Conservation (phyloP, 2,888 invertebrate genomes). For the Meteorus cinctellus region DNA sequence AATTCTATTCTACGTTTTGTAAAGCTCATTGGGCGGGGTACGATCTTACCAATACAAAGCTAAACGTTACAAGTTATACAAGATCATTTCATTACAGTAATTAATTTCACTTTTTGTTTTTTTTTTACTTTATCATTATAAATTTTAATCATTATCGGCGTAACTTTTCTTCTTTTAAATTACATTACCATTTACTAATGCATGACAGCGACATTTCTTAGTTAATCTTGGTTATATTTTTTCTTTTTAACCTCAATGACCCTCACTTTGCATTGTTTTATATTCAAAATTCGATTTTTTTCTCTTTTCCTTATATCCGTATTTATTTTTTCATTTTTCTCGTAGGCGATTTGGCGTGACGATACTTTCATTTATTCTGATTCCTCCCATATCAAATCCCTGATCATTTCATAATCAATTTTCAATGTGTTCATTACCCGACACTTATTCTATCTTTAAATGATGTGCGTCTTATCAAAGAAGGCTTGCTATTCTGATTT, state of each 20-base stretch:
- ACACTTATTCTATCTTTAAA: slow-evolving; percentile 15
- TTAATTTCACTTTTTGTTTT: slow-evolving; percentile 61
- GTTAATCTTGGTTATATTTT: slow-evolving; percentile 8
- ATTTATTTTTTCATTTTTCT: neutral
- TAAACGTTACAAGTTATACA: slow-evolving; percentile 72
- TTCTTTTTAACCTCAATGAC: slow-evolving; percentile 50
- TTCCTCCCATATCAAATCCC: slow-evolving; percentile 7
- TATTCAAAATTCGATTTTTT: neutral
- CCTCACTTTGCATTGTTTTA: slow-evolving; percentile 17
- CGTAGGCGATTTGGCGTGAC: slow-evolving; percentile 19
- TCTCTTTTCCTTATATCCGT: neutral
- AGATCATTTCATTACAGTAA: slow-evolving; percentile 70
- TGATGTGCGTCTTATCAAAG: slow-evolving; percentile 27
- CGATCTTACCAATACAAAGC: slow-evolving; percentile 72
- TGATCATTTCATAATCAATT: neutral
- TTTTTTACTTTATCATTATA: slow-evolving; percentile 60
- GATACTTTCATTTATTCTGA: slow-evolving; percentile 14
- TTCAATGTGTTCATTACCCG: neutral
- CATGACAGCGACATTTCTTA: slow-evolving; percentile 59
- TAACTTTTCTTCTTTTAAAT: slow-evolving; percentile 57
- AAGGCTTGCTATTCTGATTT: slow-evolving; percentile 15
- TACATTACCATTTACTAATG: slow-evolving; percentile 68
- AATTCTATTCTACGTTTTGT: slow-evolving; percentile 54
- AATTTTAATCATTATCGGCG: slow-evolving; percentile 62
- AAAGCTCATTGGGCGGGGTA: slow-evolving; percentile 61